These are phyloP conservation scores for Atrichornis clamosus DNA, from an alignment of 2,113 vertebrate genomes.

Conservation along the genomic window DNA sequence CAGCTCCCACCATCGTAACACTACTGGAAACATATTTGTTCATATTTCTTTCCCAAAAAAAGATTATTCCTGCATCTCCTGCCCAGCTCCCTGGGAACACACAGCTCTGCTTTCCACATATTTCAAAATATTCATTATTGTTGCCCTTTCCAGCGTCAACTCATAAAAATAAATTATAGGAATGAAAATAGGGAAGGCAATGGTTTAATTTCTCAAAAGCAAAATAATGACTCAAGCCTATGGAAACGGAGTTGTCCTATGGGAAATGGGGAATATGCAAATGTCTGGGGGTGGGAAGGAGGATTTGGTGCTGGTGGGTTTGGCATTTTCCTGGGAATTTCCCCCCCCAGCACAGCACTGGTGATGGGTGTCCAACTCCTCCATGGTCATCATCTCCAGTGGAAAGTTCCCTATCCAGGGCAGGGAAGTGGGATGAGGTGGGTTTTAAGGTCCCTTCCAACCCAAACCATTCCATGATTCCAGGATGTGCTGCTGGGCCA, in stretches of 20 bases:
- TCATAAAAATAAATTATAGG: constrained; percentile 49
- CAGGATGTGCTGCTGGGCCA: not conserved
- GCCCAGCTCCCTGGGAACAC: not conserved
- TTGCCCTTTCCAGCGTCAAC: constrained; percentile 46
- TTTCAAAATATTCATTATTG: constrained; percentile 55
- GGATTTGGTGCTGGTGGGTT: not conserved
- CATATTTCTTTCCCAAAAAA: not conserved
- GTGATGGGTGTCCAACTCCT: not conserved
- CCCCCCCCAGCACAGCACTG: accelerated
- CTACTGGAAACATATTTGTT: not conserved
- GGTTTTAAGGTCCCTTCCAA: not conserved
- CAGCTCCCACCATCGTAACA: not conserved
- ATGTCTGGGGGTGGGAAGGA: not conserved
- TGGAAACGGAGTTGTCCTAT: constrained; percentile 15
- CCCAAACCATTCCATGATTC: too few relatives aligned
- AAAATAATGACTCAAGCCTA: constrained; percentile 22
- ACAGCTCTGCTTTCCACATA: not conserved
- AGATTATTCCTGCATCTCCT: not conserved
- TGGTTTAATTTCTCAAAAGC: constrained; percentile 54
- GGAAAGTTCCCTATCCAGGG: not conserved
- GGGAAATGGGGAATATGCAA: constrained; percentile 10
- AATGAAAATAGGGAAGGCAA: not conserved
- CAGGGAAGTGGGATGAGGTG: not conserved
- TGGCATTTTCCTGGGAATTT: accelerated
- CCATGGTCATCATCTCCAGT: accelerated